A percentile compares a stretch with the other conserved stretches of the same genome.
These are phyloP conservation scores for Trichomycterus rosablanca DNA, from an alignment of 2,113 vertebrate genomes.

Conservation along the genomic window DNA sequence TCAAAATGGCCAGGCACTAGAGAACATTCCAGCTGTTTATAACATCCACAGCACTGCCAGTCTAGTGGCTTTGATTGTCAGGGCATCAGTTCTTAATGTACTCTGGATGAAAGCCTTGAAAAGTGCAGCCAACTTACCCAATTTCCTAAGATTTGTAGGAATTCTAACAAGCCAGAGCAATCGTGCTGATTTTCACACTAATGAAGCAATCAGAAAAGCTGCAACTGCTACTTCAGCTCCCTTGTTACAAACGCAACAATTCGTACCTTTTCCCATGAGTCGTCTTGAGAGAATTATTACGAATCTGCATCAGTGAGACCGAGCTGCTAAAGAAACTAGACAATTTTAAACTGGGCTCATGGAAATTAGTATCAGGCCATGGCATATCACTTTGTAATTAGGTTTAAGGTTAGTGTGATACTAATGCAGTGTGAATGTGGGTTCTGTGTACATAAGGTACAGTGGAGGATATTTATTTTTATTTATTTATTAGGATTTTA, in stretches of 20 bases:
- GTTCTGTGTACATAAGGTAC: too few relatives aligned
- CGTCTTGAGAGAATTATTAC: background rate
- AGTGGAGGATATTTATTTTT: too few relatives aligned
- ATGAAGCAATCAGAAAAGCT: background rate
- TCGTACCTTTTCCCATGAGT: background rate
- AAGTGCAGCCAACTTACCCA: background rate
- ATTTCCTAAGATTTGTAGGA: background rate
- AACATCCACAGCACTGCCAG: background rate
- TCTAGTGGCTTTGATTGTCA: background rate
- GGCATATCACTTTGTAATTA: too few relatives aligned
- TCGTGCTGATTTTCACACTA: background rate
- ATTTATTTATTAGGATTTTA: too few relatives aligned
- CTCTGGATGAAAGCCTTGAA: conserved; percentile 1
- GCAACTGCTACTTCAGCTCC: background rate
- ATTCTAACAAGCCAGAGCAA: background rate
- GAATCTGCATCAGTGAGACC: background rate
- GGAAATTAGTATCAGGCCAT: background rate
- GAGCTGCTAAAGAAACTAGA: background rate
- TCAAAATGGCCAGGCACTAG: background rate
- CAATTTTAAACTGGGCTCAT: conserved; percentile 6
- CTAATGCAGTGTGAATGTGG: too few relatives aligned
- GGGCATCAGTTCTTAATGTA: background rate
- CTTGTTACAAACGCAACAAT: too few relatives aligned
- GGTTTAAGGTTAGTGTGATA: too few relatives aligned
- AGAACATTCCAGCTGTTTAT: conserved; percentile 1